Evolutionary conservation across 1,140 invertebrate species (phyloP).

Genomic region (Andrena cerasifolii): DNA sequence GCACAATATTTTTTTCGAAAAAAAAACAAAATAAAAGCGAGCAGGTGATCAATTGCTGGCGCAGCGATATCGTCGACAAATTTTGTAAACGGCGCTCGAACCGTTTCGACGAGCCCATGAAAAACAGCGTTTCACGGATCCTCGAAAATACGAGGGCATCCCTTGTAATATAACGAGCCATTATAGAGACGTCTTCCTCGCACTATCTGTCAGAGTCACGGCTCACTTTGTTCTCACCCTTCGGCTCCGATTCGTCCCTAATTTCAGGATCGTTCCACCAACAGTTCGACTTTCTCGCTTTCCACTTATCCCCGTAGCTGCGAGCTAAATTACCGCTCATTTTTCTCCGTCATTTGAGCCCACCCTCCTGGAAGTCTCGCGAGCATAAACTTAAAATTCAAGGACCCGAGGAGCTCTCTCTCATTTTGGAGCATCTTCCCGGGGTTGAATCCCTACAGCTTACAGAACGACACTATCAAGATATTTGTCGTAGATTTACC

Average conservation of each 20-base stretch:
- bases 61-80: not conserved
- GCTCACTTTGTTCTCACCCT: constrained; percentile 32
- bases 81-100: not conserved
- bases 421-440: constrained; percentile 26
- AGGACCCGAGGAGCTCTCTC: constrained; percentile 48
- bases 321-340: constrained; percentile 64
- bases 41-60: too few relatives aligned
- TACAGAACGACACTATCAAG: not conserved
- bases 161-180: constrained; percentile 7
- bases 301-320: constrained; percentile 40
- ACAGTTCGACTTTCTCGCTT: constrained; percentile 69
- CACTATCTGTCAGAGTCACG: constrained; percentile 33
- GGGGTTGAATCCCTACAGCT: not conserved
- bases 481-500: not conserved
- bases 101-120: not conserved
- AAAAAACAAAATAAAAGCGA: too few relatives aligned
- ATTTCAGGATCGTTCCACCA: constrained; percentile 55
- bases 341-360: constrained; percentile 65
- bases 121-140: not conserved
- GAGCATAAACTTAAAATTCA: constrained; percentile 59
- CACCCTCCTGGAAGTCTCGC: constrained; percentile 32
- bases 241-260: constrained; percentile 52
- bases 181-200: constrained; percentile 18
- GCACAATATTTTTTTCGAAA: too few relatives aligned
- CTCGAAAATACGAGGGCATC: not conserved